Evolutionary conservation across 2,113 vertebrate species (phyloP), one percentile per base, ranked within the genome.

Genomic region (Erythrolamprus reginae): DNA sequence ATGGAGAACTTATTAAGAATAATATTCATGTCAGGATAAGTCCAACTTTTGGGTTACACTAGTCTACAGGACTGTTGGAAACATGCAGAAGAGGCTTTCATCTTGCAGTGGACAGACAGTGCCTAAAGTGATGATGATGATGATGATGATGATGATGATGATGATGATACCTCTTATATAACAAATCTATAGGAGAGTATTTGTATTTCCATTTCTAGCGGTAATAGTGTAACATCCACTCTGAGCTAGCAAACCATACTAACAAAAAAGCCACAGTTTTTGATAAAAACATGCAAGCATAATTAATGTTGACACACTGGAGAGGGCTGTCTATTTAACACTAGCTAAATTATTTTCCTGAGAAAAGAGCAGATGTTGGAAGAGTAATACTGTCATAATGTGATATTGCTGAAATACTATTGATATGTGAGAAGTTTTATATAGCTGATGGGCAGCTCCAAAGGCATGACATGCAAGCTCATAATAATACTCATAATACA

Each of bases 281-380:
- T 90, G 56, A 90, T 85, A 65, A 86, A 42, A 85, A 26, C n/a
- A 86, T 12, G 47, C 55, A 82, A 89, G 33, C 56, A 51, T 65
- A 90, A 90, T 90, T 85, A 90, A 85, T 65, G 89, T 65, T 90
- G 89, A 65, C 55, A 90, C n/a, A 52, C 26, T 90, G 89, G 61
- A 85, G 70, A 86, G 83, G 89, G 47, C 61, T 47, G 61, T 85
- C 89, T 38, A 86, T 85, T 86, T 65, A 90, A 86, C 89, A 65
- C 89, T 90, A 47, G 45, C 65, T 85, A 90, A 85, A 86, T 90
- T 51, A 90, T 86, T 90, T 90, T 90, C 83, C 45, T 90, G 89
- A 90, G 50, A 85, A 86, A 90, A 65, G 55, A 84, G 86, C 83
- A 90, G 83, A 90, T 90, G 89, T 65, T 84, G 55, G 55, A 90